A percentile compares a stretch with the other conserved stretches of the same genome.
These are phyloP conservation scores for Tineola bisselliella DNA, from an alignment of 2,888 invertebrate species.

Conservation along the genomic window DNA sequence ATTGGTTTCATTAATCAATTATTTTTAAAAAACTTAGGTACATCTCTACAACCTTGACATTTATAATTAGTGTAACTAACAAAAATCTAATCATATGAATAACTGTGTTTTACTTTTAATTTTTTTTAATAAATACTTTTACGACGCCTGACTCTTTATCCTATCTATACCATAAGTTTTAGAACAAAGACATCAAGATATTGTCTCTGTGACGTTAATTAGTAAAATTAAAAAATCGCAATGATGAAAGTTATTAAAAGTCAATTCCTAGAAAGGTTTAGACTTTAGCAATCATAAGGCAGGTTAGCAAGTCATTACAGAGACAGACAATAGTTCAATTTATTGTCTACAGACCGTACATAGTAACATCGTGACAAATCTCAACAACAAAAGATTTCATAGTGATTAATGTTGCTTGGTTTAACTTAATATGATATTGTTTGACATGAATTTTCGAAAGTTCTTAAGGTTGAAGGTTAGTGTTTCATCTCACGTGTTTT, in stretches of 20 bases:
- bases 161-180: too few relatives aligned
- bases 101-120: too few relatives aligned
- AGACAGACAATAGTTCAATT: neutral
- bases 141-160: too few relatives aligned
- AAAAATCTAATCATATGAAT: too few relatives aligned
- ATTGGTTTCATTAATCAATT: too few relatives aligned
- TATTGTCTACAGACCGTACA: neutral
- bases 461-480: neutral
- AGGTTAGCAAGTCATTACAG: neutral
- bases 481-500: neutral
- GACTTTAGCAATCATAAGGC: neutral
- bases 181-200: too few relatives aligned
- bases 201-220: too few relatives aligned
- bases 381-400: constrained; percentile 3
- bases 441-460: constrained; percentile 9
- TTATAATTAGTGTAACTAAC: too few relatives aligned
- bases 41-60: too few relatives aligned
- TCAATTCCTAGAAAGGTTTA: neutral
- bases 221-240: too few relatives aligned
- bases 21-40: too few relatives aligned
- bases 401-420: constrained; percentile 6
- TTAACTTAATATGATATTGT: constrained; percentile 12
- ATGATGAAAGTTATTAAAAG: neutral
- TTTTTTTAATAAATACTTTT: too few relatives aligned
- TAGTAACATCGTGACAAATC: neutral